These are phyloP conservation scores for Suricata suricatta DNA, from an alignment of 2,113 vertebrate species.

Conservation along the genomic window DNA sequence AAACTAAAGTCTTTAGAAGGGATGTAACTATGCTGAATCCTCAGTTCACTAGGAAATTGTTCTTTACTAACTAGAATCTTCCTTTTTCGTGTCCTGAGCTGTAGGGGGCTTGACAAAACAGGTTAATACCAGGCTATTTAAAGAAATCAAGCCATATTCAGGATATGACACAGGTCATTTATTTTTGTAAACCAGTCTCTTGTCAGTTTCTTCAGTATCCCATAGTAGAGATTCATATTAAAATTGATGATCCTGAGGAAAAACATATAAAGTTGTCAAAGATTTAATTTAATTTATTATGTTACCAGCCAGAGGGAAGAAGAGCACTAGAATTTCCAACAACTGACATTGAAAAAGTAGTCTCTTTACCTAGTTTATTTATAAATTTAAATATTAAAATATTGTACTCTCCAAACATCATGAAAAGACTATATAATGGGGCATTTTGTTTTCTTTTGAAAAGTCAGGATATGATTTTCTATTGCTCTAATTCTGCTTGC, in stretches of 20 bases:
- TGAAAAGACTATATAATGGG: not conserved
- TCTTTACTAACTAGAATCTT: not conserved
- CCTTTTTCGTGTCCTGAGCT: not conserved
- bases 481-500: not conserved
- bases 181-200: not conserved
- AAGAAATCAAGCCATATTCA: not conserved
- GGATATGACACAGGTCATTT: not conserved
- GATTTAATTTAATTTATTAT: not conserved
- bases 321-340: slow-evolving; percentile 1
- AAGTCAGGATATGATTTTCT: not conserved
- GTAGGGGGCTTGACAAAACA: not conserved
- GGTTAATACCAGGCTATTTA: not conserved
- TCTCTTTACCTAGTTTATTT: not conserved
- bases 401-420: not conserved
- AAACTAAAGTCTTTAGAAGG: not conserved
- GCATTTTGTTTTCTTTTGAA: not conserved
- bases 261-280: not conserved
- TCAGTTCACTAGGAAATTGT: not conserved
- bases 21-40: not conserved
- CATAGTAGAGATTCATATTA: not conserved
- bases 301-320: not conserved
- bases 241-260: not conserved
- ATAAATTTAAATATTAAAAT: not conserved
- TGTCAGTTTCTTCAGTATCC: not conserved
- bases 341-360: not conserved